A percentile compares a stretch with the other conserved stretches of the same genome.
These are phyloP conservation scores for Anoplopoma fimbria DNA, from an alignment of 2,113 vertebrate genomes.

Conservation along the genomic window DNA sequence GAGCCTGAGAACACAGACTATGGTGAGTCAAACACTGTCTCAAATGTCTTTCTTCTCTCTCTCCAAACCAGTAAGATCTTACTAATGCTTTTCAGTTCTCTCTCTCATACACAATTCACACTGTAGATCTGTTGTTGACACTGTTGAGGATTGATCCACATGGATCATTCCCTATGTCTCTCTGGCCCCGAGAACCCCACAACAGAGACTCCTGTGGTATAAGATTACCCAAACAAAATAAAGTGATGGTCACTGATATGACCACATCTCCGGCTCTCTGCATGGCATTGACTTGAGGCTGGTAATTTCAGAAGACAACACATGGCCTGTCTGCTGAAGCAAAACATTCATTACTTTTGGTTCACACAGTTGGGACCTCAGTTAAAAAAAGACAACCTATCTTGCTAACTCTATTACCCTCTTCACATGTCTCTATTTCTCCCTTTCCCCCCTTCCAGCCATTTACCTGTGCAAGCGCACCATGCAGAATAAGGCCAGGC, in stretches of 20 bases:
- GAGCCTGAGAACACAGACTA: constrained; percentile 98
- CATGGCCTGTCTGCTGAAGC: constrained; percentile 5
- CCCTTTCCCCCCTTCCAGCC: constrained; percentile 80
- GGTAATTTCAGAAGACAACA: constrained; percentile 56
- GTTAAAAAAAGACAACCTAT: not conserved
- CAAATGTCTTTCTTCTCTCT: constrained; percentile 20
- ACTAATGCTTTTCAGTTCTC: constrained; percentile 31
- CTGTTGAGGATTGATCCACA: constrained; percentile 54
- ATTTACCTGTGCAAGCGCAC: constrained; percentile 98
- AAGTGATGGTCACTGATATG: constrained; percentile 21
- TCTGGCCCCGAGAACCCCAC: constrained; percentile 45
- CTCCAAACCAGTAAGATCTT: constrained; percentile 20
- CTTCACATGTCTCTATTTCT: constrained; percentile 31
- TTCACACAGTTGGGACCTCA: constrained; percentile 49
- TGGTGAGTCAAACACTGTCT: constrained; percentile 84
- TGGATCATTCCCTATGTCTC: constrained; percentile 45
- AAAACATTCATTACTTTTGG: constrained; percentile 47
- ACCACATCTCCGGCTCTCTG: constrained; percentile 21
- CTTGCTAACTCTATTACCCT: constrained; percentile 12
- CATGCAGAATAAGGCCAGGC: constrained; percentile 98
- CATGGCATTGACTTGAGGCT: constrained; percentile 47
- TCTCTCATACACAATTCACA: constrained; percentile 33
- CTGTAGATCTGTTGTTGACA: constrained; percentile 52
- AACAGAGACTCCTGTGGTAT: constrained; percentile 27
- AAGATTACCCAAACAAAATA: constrained; percentile 59